A percentile compares a stretch with the other conserved stretches of the same genome.
phyloP scores from a whole-genome alignment of 2,113 vertebrate genomes.

The Heptranchias perlo region DNA sequence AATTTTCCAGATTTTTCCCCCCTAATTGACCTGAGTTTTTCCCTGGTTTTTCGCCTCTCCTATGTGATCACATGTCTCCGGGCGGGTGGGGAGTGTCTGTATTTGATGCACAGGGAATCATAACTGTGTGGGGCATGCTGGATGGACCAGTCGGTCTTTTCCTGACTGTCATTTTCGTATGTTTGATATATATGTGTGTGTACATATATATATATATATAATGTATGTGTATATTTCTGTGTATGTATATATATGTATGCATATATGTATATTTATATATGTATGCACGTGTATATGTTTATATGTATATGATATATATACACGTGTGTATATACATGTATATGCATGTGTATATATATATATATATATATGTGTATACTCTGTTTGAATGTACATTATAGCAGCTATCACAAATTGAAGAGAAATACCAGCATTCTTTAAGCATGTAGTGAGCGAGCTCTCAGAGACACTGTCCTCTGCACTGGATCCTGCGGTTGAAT shows the following conservation, averaged over 20 bases:
- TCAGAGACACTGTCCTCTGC: not conserved
- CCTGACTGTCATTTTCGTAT: not conserved
- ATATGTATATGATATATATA: too few species aligned
- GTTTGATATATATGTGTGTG: not conserved
- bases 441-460: not conserved
- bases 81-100: not conserved
- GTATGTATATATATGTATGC: not conserved
- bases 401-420: not conserved
- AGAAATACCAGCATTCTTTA: not conserved
- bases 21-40: not conserved
- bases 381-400: not conserved
- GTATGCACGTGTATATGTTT: too few species aligned
- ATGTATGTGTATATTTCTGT: too few species aligned
- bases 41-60: not conserved
- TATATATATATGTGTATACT: not conserved
- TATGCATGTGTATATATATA: not conserved
- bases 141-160: not conserved
- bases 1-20: too few species aligned
- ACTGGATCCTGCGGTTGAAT: slow-evolving; percentile 10
- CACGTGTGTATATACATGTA: not conserved
- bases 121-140: not conserved
- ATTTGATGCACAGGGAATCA: not conserved
- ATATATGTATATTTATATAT: too few species aligned
- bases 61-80: not conserved
- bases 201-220: not conserved